Evolutionary conservation across 2,113 vertebrate genomes (phyloP), one percentile per base, ranked within the genome.

Genomic region (Scomber colias): DNA sequence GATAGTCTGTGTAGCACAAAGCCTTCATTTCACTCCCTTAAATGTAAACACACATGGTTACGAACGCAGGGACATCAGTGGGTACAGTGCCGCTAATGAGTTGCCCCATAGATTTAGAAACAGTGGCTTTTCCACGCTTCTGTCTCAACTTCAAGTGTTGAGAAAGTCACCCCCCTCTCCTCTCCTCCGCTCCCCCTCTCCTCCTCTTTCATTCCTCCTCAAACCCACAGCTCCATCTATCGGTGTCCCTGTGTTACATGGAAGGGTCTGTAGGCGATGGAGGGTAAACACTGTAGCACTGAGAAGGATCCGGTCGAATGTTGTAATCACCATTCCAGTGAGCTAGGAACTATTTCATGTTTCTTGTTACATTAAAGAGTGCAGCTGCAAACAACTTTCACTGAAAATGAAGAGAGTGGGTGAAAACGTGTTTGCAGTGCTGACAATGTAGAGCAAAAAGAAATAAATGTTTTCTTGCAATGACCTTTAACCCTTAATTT

Each of bases 151-250:
- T 91, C 77, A 81, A 90, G 81, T 83, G 82, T 85, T 81, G 78
- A 82, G 59, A 90, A 84, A 88, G 82, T 88, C 81, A n/a, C 56
- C 81, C 78, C 16, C 10, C 50, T 4, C 5, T 40, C 13, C 8
- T 16, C 48, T 11, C 48, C 6, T 9, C 2, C 49, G 55, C 12
- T 11, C 56, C 11, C 63, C 40, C 64, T 30, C 77, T 27, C 56
- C 31, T 45, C 60, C 3, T 19, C 27, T 73, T 73, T 54, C 24
- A 71, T 80, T 88, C 66, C 90, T 89, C 84, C 85, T 84, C 80
- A 64, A 93, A 93, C 71, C 92, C 93, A 93, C 92, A 92, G 92
- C 90, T 86, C 93, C 93, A 89, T 89, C 92, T 92, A 91, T 90
- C 55, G 93, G 92, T n/a, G 50, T 86, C 53, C 48, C 31, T 10